Percentiles rank a stretch among this genome's conserved stretches.
Conservation (phyloP, 2,888 invertebrate species). For the Epinotia bilunana region DNA sequence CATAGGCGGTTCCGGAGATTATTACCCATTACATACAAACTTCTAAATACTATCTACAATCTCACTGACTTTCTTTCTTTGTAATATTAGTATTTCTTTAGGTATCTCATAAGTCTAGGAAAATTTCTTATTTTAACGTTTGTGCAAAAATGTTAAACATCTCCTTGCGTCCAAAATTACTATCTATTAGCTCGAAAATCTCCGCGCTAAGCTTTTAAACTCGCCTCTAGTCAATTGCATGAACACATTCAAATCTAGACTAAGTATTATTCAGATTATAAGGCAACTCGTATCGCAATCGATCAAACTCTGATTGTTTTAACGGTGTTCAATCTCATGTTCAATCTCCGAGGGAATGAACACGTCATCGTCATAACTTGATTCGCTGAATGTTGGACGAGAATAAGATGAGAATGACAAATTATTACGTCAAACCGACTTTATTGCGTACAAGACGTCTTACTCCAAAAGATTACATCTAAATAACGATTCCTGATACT, state of each 20-base stretch:
- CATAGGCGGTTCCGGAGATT: too few relatives aligned
- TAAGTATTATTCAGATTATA: conserved; percentile 11
- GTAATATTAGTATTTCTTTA: too few relatives aligned
- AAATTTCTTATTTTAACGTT: neutral
- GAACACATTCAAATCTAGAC: conserved; percentile 12
- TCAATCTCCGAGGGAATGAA: conserved; percentile 38
- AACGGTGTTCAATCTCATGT: conserved; percentile 33
- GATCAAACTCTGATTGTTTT: conserved; percentile 39
- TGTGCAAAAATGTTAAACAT: neutral
- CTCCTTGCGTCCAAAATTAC: neutral
- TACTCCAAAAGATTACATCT: conserved; percentile 34
- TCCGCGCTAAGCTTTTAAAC: neutral
- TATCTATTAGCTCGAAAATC: neutral
- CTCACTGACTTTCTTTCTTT: too few relatives aligned
- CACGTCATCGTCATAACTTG: conserved; percentile 24
- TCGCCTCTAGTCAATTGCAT: neutral
- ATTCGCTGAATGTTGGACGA: conserved; percentile 15
- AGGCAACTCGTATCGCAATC: conserved; percentile 7
- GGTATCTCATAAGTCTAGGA: too few relatives aligned
- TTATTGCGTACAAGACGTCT: conserved; percentile 38
- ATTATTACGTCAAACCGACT: conserved; percentile 34
- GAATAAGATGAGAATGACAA: conserved; percentile 20
- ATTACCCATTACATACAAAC: too few relatives aligned
- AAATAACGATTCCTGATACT: conserved; percentile 4
- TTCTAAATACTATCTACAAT: too few relatives aligned